phyloP scores from a whole-genome alignment of 2,888 invertebrate species.

The Patella pellucida region DNA sequence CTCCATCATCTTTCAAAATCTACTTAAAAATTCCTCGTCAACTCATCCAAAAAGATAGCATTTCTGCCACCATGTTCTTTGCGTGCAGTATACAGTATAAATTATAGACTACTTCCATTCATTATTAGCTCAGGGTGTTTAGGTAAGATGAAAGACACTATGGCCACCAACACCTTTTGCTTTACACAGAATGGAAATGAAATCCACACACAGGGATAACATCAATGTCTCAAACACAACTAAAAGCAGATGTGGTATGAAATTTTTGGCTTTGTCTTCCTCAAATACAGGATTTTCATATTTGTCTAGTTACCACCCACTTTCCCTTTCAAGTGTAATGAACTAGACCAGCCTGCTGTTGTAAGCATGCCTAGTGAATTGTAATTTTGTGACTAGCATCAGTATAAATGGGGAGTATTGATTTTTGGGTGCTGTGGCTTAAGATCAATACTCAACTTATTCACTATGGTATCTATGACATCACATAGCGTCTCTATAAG shows the following conservation, averaged over 20 bases:
- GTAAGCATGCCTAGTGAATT: constrained; percentile 8
- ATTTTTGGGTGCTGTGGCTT: constrained; percentile 1
- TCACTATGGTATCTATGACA: constrained; percentile 10
- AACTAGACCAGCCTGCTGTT: constrained; percentile 4
- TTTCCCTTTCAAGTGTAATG: neutral
- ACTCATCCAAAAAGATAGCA: neutral
- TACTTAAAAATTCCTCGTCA: neutral
- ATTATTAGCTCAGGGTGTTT: neutral
- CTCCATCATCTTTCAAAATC: constrained; percentile 44
- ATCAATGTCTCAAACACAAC: no score
- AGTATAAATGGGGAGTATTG: constrained; percentile 7
- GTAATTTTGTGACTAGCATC: constrained; percentile 3
- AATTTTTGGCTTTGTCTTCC: neutral
- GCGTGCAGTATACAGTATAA: neutral
- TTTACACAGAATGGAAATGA: no score
- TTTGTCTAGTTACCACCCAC: neutral
- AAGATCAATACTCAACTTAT: constrained; percentile 6
- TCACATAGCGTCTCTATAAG: neutral
- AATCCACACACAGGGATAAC: no score
- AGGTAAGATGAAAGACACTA: neutral
- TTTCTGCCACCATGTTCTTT: constrained; percentile 1
- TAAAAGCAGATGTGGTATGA: neutral
- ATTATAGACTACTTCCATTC: constrained; percentile 2
- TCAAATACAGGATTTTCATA: neutral
- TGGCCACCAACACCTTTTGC: no score